phyloP scores from a whole-genome alignment of 2,113 vertebrate species.

The Chaetorhynchus papuensis region DNA sequence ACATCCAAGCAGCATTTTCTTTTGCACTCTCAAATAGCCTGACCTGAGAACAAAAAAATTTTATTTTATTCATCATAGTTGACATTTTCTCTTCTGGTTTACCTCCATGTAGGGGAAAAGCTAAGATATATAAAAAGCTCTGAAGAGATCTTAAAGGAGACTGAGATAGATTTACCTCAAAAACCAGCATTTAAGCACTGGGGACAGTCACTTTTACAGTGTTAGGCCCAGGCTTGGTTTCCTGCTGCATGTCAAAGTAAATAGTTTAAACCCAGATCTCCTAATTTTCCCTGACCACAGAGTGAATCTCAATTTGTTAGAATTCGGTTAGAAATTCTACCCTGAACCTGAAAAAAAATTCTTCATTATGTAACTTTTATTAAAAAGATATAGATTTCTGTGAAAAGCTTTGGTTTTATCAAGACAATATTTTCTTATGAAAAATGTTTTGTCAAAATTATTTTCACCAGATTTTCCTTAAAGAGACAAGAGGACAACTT shows the following conservation, averaged over 20 bases:
- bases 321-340: not conserved
- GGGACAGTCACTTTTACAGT: not conserved
- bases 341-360: not conserved
- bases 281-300: not conserved
- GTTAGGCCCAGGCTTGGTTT: not conserved
- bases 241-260: not conserved
- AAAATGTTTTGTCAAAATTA: not conserved
- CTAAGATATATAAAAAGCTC: not conserved
- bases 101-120: not conserved
- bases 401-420: not conserved
- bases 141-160: not conserved
- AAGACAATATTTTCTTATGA: not conserved
- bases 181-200: not conserved
- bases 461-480: not conserved
- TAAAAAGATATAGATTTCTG: not conserved
- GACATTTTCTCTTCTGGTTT: not conserved
- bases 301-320: not conserved
- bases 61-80: not conserved
- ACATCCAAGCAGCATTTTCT: not conserved
- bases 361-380: not conserved
- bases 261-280: not conserved
- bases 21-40: not conserved
- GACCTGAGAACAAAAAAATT: not conserved
- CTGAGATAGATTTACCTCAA: not conserved
- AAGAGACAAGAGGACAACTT: not conserved